Conservation (phyloP, 2,888 invertebrate species). For the Eupithecia subumbrata region DNA sequence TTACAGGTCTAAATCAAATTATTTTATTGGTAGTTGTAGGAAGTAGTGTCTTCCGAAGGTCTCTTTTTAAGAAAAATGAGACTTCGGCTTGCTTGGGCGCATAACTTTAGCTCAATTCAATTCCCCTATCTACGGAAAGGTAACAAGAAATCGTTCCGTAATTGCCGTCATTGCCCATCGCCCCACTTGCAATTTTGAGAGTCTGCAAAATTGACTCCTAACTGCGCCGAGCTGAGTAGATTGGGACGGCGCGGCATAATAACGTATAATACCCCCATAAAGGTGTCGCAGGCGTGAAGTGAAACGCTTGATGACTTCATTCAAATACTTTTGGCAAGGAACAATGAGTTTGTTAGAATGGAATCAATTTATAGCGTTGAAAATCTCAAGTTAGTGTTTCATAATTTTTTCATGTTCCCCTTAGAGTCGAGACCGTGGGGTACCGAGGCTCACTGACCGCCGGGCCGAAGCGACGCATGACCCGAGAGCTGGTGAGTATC, state of each 20-base stretch:
- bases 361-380: not conserved
- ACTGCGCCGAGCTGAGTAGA: conserved; percentile 45
- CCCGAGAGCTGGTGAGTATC: too few relatives aligned
- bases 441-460: too few relatives aligned
- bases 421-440: too few relatives aligned
- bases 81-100: not conserved
- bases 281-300: conserved; percentile 31
- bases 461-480: too few relatives aligned
- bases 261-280: conserved; percentile 51
- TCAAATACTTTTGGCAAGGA: conserved; percentile 19
- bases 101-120: conserved; percentile 15
- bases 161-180: conserved; percentile 35
- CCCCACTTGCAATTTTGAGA: conserved; percentile 44
- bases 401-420: too few relatives aligned
- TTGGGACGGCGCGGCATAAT: conserved; percentile 51
- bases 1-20: not conserved
- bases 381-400: not conserved
- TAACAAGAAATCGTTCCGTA: conserved; percentile 39
- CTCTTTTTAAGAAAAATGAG: not conserved
- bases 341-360: conserved; percentile 24
- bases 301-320: conserved; percentile 28
- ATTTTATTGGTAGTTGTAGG: not conserved
- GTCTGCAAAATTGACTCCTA: conserved; percentile 46
- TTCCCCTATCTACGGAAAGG: conserved; percentile 16
- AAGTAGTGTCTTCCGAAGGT: not conserved